A percentile compares a stretch with the other conserved stretches of the same genome.
phyloP scores from a whole-genome alignment of 2,888 invertebrate genomes.

The Ophion costatus region DNA sequence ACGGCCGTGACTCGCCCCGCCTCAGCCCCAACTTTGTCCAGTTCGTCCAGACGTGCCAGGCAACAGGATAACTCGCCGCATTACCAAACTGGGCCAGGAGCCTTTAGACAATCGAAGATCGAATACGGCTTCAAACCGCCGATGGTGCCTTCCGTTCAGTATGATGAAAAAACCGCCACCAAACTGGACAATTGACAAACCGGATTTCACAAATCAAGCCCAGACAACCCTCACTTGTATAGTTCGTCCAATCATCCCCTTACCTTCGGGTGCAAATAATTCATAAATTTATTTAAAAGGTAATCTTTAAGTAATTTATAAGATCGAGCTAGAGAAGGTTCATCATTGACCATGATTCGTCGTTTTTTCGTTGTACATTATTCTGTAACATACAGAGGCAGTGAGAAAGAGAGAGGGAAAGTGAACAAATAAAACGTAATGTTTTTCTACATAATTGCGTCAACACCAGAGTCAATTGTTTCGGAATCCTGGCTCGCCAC shows the following conservation, averaged over 20 bases:
- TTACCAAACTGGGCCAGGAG: constrained; percentile 84
- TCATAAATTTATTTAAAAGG: constrained; percentile 47
- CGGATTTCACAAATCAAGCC: neutral
- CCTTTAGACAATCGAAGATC: constrained; percentile 88
- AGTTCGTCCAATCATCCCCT: constrained; percentile 34
- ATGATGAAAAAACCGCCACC: constrained; percentile 87
- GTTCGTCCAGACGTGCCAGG: constrained; percentile 80
- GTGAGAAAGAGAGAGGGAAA: neutral
- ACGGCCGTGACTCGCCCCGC: constrained; percentile 59
- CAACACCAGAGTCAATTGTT: constrained; percentile 47
- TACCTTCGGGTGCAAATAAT: constrained; percentile 29
- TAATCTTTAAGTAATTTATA: constrained; percentile 56
- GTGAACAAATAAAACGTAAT: constrained; percentile 20
- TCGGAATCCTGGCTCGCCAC: constrained; percentile 7
- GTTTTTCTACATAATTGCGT: constrained; percentile 37
- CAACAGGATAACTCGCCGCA: constrained; percentile 83
- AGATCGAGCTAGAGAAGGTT: constrained; percentile 9
- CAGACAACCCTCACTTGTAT: constrained; percentile 51
- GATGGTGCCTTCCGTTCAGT: constrained; percentile 91
- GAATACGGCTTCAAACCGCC: constrained; percentile 94
- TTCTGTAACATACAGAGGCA: constrained; percentile 46
- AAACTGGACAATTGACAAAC: constrained; percentile 75
- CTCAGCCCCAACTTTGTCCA: constrained; percentile 56
- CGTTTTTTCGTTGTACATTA: constrained; percentile 58
- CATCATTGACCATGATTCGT: neutral